Evolutionary conservation across 2,888 invertebrate species (phyloP), one percentile per base, ranked within the genome.

Genomic region (Calameuta idolon): DNA sequence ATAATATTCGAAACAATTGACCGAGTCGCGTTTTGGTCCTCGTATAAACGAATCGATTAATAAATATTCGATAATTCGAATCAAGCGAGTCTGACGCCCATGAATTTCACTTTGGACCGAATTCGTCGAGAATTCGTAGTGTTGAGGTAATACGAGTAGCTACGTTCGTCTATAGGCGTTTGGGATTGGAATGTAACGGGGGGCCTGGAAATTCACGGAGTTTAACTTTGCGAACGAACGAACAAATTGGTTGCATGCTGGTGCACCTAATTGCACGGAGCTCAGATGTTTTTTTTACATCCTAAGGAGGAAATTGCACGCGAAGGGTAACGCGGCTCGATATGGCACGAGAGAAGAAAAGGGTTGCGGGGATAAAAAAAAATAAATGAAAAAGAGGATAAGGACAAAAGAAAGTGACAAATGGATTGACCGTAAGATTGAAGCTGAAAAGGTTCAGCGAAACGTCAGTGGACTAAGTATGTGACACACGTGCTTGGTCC

Each of bases 161-260:
- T 55, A 55, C 9, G 9, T 23, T 23, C 23, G 55, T 9, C 5
- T 23, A 1, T 55, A 23, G 23, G 23, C 2, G 23, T 15, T 23
- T 15, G 9, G 23, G 9, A 23, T 23, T 9, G 55, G 55, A 55
- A 55, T 23, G 55, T 11, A 9, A 55, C 9, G 23, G 55, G 23
- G 9, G 40, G 55, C 23, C 23, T 15, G 55, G 23, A 55, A 55
- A 55, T 55, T 55, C 23, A 15, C 23, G 23, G 55, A 55, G 55
- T 23, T 55, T 55, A 55, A 55, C 55, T 55, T 55, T 55, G 55
- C 23, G 55, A 55, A 55, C 55, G 55, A 55, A 71, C 3, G 33
- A 33, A 34, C 71, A 71, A 71, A 71, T 71, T 31, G 71, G 71
- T 71, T 71, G 71, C 71, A 71, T 71, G 71, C 31, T 5, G 12